phyloP scores from a whole-genome alignment of 2,797 vertebrate species.

The Phyllotis vaccarum region DNA sequence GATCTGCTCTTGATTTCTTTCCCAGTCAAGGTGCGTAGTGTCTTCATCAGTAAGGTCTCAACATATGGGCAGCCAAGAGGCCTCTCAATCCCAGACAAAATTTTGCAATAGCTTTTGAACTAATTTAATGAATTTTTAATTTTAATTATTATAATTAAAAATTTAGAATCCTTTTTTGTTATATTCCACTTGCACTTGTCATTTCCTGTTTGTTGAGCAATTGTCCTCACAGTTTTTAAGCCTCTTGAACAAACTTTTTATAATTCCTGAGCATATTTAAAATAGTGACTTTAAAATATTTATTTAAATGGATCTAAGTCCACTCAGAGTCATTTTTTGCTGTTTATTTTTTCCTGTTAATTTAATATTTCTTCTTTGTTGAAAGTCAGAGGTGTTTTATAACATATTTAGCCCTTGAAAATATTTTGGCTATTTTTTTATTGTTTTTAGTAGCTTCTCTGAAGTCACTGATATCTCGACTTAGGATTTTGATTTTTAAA shows the following conservation, averaged over 20 bases:
- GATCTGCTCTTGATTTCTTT: background rate
- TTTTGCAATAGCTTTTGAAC: background rate
- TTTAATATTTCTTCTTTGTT: constrained; percentile 1
- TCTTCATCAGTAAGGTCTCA: background rate
- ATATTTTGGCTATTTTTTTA: background rate
- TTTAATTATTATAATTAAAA: background rate
- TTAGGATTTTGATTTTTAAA: background rate
- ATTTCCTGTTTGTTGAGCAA: background rate
- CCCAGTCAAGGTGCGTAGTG: background rate
- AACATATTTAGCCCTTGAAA: background rate
- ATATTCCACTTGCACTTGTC: background rate
- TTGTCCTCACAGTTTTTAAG: constrained; percentile 2
- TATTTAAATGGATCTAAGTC: background rate
- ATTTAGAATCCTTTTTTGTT: constrained; percentile 1
- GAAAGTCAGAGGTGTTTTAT: constrained; percentile 1
- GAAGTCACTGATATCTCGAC: background rate
- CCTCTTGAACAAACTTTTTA: background rate
- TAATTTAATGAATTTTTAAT: background rate
- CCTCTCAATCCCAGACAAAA: background rate
- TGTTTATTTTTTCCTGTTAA: background rate
- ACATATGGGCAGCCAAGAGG: background rate
- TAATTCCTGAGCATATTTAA: background rate
- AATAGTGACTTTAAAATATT: background rate
- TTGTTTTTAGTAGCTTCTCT: background rate
- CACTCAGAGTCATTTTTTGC: background rate